These are phyloP conservation scores for Acinonyx jubatus DNA, from an alignment of 2,113 vertebrate species.

Conservation along the genomic window DNA sequence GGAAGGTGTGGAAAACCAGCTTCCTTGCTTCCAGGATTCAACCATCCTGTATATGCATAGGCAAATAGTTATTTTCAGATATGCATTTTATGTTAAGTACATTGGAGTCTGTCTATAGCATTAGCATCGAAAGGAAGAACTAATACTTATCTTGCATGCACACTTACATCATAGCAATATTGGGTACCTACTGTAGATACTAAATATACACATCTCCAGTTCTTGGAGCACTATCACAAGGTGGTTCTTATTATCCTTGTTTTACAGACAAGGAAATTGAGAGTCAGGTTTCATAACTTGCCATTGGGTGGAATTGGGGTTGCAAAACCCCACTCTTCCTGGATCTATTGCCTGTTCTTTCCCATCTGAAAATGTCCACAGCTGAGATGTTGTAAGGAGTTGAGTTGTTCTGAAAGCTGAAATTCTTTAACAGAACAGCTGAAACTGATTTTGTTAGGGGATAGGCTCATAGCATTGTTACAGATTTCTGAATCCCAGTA, in stretches of 20 bases:
- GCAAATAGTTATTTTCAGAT: conserved; percentile 49
- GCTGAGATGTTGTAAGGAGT: not conserved
- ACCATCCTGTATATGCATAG: not conserved
- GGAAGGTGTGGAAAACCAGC: not conserved
- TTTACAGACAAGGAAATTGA: conserved; percentile 34
- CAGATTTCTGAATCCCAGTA: conserved; percentile 23
- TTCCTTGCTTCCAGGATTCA: not conserved
- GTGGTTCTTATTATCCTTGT: conserved; percentile 43
- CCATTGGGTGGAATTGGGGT: not conserved
- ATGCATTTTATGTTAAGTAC: conserved; percentile 5
- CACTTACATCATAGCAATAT: not conserved
- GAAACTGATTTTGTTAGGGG: not conserved
- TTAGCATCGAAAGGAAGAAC: conserved; percentile 25
- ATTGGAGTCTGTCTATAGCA: not conserved
- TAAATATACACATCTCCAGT: not conserved
- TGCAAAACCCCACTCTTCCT: conserved; percentile 14
- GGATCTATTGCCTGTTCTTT: not conserved
- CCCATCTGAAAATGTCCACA: not conserved
- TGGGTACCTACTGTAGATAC: not conserved
- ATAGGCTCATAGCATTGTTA: not conserved
- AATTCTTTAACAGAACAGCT: not conserved
- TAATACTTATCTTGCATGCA: not conserved
- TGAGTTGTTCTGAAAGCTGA: not conserved
- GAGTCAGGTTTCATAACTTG: conserved; percentile 12
- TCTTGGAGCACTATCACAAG: not conserved